Conservation (phyloP, 2,113 vertebrate genomes). For the Perognathus longimembris region DNA sequence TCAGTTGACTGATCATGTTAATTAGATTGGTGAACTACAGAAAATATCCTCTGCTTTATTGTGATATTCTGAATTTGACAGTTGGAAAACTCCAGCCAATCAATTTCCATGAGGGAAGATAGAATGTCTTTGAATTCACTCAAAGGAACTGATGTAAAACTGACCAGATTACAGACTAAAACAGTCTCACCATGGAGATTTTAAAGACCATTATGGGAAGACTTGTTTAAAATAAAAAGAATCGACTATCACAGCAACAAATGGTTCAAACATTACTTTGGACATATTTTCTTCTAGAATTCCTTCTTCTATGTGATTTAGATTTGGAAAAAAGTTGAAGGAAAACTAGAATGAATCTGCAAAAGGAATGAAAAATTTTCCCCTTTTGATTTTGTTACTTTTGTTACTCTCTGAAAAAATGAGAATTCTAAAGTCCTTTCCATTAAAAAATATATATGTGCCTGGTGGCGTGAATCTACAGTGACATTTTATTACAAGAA, state of each 20-base stretch:
- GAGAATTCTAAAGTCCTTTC: background rate
- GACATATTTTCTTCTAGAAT: background rate
- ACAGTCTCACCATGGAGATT: background rate
- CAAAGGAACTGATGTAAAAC: background rate
- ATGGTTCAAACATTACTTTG: background rate
- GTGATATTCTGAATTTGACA: background rate
- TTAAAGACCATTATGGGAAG: background rate
- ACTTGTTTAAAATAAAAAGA: background rate
- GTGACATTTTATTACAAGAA: background rate
- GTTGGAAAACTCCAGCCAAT: background rate
- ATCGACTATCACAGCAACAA: background rate
- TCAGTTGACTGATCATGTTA: constrained; percentile 71
- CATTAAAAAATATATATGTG: background rate
- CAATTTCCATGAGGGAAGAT: background rate
- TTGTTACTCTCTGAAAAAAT: background rate
- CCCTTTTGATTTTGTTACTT: background rate
- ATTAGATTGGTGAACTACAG: constrained; percentile 69
- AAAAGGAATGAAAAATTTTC: background rate
- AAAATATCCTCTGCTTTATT: constrained; percentile 40
- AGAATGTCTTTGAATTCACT: background rate
- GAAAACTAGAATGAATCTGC: background rate
- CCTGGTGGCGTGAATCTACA: background rate
- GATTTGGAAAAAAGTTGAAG: background rate
- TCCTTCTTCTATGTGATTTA: background rate
- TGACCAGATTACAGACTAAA: constrained; percentile 6